Conservation (phyloP, 1,140 invertebrate species). For the Pemphigus obesinymphae region DNA sequence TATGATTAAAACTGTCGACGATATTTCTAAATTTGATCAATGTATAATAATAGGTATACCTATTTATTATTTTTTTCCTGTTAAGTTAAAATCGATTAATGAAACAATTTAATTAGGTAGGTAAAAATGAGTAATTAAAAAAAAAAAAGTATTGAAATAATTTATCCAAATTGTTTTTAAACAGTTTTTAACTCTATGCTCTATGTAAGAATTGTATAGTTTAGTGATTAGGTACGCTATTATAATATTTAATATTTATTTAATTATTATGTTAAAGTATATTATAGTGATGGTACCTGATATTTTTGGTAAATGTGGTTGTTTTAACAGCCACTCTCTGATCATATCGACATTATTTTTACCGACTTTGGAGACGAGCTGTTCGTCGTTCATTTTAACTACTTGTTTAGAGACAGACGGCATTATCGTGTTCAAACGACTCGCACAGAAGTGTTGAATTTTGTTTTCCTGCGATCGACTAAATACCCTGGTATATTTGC, state of each 20-base stretch:
- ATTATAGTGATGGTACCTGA: background rate
- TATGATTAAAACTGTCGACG: too few species aligned
- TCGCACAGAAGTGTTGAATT: background rate
- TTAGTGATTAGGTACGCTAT: background rate
- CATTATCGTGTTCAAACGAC: background rate
- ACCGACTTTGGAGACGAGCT: background rate
- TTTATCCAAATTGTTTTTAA: too few species aligned
- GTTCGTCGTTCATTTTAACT: background rate
- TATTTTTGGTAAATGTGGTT: conserved; percentile 18
- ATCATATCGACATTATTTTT: background rate
- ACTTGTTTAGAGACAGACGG: background rate
- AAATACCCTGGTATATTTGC: background rate
- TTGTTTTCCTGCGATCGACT: background rate
- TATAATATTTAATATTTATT: background rate
- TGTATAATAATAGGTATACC: too few species aligned
- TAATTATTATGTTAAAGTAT: background rate
- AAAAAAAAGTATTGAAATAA: too few species aligned
- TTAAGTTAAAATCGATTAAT: too few species aligned
- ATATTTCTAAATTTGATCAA: too few species aligned
- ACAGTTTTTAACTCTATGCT: too few species aligned
- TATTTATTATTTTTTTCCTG: too few species aligned
- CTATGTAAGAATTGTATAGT: too few species aligned
- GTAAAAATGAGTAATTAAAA: too few species aligned
- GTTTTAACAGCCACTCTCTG: conserved; percentile 3
- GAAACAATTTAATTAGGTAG: too few species aligned